Conservation (phyloP, 2,797 vertebrate genomes). For the Enteromius fasciolatus region DNA sequence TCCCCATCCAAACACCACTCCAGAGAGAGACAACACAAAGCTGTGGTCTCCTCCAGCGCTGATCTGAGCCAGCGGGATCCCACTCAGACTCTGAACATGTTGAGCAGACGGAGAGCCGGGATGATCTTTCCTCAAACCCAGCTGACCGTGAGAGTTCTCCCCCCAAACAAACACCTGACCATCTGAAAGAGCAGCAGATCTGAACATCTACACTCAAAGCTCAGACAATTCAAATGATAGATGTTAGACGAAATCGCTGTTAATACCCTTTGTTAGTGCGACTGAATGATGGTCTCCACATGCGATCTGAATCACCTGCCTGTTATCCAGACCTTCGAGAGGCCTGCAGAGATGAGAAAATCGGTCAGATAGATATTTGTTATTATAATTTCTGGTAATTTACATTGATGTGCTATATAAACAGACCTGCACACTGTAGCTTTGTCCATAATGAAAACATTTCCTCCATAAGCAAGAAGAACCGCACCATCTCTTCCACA, state of each 20-base stretch:
- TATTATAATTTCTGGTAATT: too few relatives aligned
- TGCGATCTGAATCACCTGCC: conserved; percentile 49
- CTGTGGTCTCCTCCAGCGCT: conserved; percentile 85
- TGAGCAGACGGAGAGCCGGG: conserved; percentile 68
- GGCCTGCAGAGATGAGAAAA: conserved; percentile 13
- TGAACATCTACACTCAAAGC: background rate
- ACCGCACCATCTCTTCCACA: conserved; percentile 20
- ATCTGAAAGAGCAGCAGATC: conserved; percentile 64
- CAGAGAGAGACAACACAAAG: conserved; percentile 84
- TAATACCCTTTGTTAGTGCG: conserved; percentile 20
- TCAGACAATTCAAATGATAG: background rate
- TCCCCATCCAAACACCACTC: conserved; percentile 86
- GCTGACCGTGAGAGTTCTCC: conserved; percentile 88
- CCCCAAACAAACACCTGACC: conserved; percentile 90
- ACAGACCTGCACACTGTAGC: background rate
- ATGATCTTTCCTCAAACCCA: conserved; percentile 85
- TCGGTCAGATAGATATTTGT: background rate
- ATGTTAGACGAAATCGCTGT: too few relatives aligned
- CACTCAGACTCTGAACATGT: conserved; percentile 73
- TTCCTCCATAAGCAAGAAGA: conserved; percentile 30
- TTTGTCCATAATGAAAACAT: background rate
- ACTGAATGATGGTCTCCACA: conserved; percentile 60
- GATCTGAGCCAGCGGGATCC: conserved; percentile 80
- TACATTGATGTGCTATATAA: too few relatives aligned
- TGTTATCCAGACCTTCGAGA: conserved; percentile 19